Evolutionary conservation across 2,113 vertebrate species (phyloP).

Genomic region (Brachyhypopomus occidentalis): DNA sequence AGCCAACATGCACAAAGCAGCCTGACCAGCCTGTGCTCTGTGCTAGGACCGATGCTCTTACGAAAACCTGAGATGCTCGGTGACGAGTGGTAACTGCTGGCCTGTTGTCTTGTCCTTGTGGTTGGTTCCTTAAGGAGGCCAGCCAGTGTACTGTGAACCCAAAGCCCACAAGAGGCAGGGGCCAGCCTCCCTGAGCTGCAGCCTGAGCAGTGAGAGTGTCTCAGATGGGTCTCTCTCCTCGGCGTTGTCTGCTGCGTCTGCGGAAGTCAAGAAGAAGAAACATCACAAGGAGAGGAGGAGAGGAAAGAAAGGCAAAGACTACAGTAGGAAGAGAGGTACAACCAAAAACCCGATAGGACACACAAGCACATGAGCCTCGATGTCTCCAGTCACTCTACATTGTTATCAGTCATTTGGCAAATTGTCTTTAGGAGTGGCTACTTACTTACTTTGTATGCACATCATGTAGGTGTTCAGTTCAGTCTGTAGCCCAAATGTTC

Average conservation of each 20-base stretch:
- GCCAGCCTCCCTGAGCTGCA: conserved; percentile 61
- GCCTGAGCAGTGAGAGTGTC: conserved; percentile 54
- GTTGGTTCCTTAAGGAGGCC: conserved; percentile 58
- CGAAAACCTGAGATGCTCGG: too few relatives aligned
- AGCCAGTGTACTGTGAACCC: conserved; percentile 59
- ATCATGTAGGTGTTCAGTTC: too few relatives aligned
- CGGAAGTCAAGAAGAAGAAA: conserved; percentile 52
- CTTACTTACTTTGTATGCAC: too few relatives aligned
- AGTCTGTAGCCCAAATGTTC: too few relatives aligned
- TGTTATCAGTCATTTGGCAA: too few relatives aligned
- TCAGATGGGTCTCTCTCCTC: conserved; percentile 64
- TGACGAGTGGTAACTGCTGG: too few relatives aligned
- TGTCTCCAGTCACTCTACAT: too few relatives aligned
- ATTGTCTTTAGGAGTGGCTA: too few relatives aligned
- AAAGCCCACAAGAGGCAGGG: conserved; percentile 67
- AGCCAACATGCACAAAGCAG: too few relatives aligned
- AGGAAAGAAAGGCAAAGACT: conserved; percentile 70
- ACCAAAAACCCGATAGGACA: neutral
- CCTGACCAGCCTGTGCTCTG: too few relatives aligned
- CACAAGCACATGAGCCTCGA: neutral
- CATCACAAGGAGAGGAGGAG: conserved; percentile 71
- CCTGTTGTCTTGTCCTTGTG: neutral
- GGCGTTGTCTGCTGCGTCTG: conserved; percentile 60
- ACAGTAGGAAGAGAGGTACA: conserved; percentile 73
- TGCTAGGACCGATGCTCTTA: too few relatives aligned